phyloP scores from a whole-genome alignment of 2,888 invertebrate species.

The Tetropium fuscum region DNA sequence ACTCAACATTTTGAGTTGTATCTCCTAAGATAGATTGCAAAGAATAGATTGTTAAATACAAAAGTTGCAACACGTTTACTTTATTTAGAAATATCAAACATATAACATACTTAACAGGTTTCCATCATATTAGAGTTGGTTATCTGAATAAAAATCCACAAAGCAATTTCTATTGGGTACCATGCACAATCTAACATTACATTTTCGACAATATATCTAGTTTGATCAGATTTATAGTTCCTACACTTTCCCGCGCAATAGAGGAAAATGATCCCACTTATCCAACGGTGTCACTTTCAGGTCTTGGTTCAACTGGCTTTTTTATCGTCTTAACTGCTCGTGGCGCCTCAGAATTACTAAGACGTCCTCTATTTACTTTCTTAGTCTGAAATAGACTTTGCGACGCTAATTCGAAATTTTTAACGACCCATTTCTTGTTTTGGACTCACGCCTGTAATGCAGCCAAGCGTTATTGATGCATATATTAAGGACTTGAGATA shows the following conservation, averaged over 20 bases:
- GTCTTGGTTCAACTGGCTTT: conserved; percentile 9
- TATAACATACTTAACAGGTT: too few relatives aligned
- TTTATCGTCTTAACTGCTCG: neutral
- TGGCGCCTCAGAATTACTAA: neutral
- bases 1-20: too few relatives aligned
- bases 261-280: neutral
- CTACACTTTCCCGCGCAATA: neutral
- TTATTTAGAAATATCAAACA: too few relatives aligned
- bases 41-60: too few relatives aligned
- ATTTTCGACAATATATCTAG: conserved; percentile 7
- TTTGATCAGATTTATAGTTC: neutral
- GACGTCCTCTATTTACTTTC: too few relatives aligned
- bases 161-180: conserved; percentile 11
- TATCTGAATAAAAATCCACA: conserved; percentile 5
- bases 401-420: too few relatives aligned
- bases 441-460: conserved; percentile 18
- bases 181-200: conserved; percentile 8
- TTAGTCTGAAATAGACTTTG: too few relatives aligned
- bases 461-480: conserved; percentile 24
- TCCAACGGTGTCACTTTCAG: neutral
- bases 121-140: neutral
- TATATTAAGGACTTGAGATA: conserved; percentile 28
- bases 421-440: conserved; percentile 11
- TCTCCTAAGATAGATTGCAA: too few relatives aligned
- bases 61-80: too few relatives aligned